A percentile compares a stretch with the other conserved stretches of the same genome.
These are phyloP conservation scores for Asbolus verrucosus DNA, from an alignment of 1,140 invertebrate genomes.

Conservation along the genomic window DNA sequence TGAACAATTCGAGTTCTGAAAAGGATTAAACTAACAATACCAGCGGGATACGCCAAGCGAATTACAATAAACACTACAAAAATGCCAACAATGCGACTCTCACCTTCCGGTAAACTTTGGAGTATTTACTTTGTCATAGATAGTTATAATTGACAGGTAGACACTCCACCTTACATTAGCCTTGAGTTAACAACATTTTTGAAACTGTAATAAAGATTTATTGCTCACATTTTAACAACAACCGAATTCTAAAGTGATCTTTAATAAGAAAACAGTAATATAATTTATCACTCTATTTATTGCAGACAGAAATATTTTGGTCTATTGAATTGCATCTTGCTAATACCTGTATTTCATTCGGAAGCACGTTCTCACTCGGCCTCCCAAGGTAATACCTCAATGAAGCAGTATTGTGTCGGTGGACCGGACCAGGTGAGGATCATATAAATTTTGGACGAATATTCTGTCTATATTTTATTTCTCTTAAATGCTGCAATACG, in stretches of 20 bases:
- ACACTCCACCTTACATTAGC: slow-evolving; percentile 11
- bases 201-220: background rate
- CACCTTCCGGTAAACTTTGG: slow-evolving; percentile 46
- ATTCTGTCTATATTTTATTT: background rate
- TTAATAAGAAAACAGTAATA: slow-evolving; percentile 22
- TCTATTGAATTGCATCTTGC: slow-evolving; percentile 24
- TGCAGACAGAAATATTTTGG: slow-evolving; percentile 37
- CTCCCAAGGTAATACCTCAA: slow-evolving; percentile 7
- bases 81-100: slow-evolving; percentile 48
- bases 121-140: slow-evolving; percentile 48
- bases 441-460: slow-evolving; percentile 14
- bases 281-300: slow-evolving; percentile 45
- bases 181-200: slow-evolving; percentile 1
- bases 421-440: slow-evolving; percentile 45
- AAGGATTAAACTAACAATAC: slow-evolving; percentile 45
- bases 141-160: slow-evolving; percentile 49
- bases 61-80: slow-evolving; percentile 50
- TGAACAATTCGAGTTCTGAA: slow-evolving; percentile 14
- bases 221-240: background rate
- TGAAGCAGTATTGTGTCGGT: slow-evolving; percentile 34
- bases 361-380: slow-evolving; percentile 37
- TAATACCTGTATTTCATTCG: slow-evolving; percentile 40
- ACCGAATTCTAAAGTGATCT: background rate
- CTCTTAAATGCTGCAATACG: too few species aligned
- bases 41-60: slow-evolving; percentile 39